Evolutionary conservation across 2,797 vertebrate genomes (phyloP), one percentile per base, ranked within the genome.

Genomic region (Molossus alvarezi): DNA sequence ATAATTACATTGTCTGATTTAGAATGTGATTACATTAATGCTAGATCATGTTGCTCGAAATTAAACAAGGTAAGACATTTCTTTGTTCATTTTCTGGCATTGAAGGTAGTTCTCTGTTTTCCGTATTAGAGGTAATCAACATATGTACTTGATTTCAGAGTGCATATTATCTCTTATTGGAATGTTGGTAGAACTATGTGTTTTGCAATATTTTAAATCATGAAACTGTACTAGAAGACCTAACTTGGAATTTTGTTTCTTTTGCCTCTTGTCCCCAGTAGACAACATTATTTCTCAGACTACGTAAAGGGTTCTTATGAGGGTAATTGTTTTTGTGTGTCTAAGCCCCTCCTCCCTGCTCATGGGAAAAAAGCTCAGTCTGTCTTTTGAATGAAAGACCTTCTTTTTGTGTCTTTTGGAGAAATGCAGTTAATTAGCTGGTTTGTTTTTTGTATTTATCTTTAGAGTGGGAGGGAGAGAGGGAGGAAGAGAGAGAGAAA

Each of bases 21-120:
- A 97, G 99, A 99, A 98, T 99, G 99, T 97, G 99, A 99, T 98
- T 99, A 99, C 98, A 99, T 99, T 97, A 99, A 99, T 0, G 99
- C 99, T 9, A 98, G 99, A 97, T 99, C 99, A 1, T 99, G 99
- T 98, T 99, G 99, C 98, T 99, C 99, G 86, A 99, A 99, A 97
- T 98, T 99, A 58, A 99, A 99, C 98, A 99, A 99, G 99, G 99
- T 99, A 98, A 98, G 97, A 94, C 11, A 45, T 82, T 95, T 23
- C 81, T 94, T 85, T 97, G 90, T 94, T 81, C 14, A 14, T 94
- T 95, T 90, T 80, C 62, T 45, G 76, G 3, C 14, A 41, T 53
- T 62, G 3, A 71, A 89, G 45, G 58, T 41, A 90, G 45, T 87
- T 96, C n/a, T 94, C 23, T 15, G 21, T 95, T 87, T 95, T 91